Evolutionary conservation across 2,797 vertebrate genomes (phyloP).

Genomic region (Gobio occitaniae): DNA sequence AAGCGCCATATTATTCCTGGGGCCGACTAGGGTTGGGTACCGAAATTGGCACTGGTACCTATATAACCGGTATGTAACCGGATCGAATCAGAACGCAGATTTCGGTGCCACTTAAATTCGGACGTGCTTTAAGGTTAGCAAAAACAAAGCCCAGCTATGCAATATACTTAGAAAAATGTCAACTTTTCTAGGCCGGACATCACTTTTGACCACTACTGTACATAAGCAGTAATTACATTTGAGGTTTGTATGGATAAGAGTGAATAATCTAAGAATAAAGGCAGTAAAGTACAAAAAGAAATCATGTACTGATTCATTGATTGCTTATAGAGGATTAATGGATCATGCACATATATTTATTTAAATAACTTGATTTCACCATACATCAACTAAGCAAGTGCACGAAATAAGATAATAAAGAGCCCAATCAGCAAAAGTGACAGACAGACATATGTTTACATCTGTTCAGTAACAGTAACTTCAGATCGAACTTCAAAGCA

Average conservation of each 20-base stretch:
- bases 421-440: background rate
- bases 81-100: too few relatives aligned
- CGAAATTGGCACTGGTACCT: too few relatives aligned
- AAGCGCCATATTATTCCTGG: too few relatives aligned
- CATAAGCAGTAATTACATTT: background rate
- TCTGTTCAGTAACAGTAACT: slow-evolving; percentile 12
- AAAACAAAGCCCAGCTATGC: background rate
- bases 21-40: too few relatives aligned
- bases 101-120: too few relatives aligned
- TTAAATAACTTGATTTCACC: background rate
- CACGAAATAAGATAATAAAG: background rate
- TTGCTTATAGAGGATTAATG: too few relatives aligned
- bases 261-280: background rate
- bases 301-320: background rate
- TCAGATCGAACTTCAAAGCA: slow-evolving; percentile 17
- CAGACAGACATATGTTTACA: slow-evolving; percentile 15
- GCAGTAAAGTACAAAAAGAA: background rate
- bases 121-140: too few relatives aligned
- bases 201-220: background rate
- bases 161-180: background rate
- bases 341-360: background rate
- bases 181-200: background rate
- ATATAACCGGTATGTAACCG: too few relatives aligned
- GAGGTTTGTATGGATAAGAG: background rate
- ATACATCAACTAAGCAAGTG: background rate